A percentile compares a stretch with the other conserved stretches of the same genome.
These are phyloP conservation scores for Sebastes iracundus DNA, from an alignment of 2,797 vertebrate genomes.

Conservation along the genomic window DNA sequence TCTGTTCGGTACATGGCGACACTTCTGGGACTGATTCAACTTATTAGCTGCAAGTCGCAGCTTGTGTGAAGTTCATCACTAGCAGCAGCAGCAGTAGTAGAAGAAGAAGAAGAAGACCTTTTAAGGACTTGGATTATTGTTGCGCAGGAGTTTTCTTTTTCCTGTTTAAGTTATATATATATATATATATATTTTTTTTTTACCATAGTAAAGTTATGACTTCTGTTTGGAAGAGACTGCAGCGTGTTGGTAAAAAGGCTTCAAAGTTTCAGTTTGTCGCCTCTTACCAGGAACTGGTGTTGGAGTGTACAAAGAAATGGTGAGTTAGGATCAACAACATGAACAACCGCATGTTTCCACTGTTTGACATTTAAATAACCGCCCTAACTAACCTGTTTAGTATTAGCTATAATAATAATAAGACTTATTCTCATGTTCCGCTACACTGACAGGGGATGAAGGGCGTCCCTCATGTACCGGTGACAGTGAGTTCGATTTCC, in stretches of 20 bases:
- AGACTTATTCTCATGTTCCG: constrained; percentile 23
- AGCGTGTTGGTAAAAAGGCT: constrained; percentile 91
- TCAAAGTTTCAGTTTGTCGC: constrained; percentile 93
- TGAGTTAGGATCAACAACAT: constrained; percentile 70
- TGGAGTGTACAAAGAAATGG: constrained; percentile 94
- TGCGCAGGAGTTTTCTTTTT: background rate
- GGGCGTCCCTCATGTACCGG: background rate
- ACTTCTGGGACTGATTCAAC: constrained; percentile 20
- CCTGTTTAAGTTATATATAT: background rate
- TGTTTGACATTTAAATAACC: background rate
- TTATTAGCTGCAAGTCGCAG: constrained; percentile 50
- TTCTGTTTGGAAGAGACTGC: constrained; percentile 93
- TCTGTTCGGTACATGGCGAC: constrained; percentile 36
- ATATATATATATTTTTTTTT: too few relatives aligned
- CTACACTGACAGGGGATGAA: constrained; percentile 1
- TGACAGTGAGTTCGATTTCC: constrained; percentile 37
- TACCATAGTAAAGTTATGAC: constrained; percentile 79
- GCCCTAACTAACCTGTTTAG: fast-evolving
- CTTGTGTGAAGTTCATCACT: constrained; percentile 44
- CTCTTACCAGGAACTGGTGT: constrained; percentile 89
- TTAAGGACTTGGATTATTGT: constrained; percentile 41
- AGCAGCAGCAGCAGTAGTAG: background rate
- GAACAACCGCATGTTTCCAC: too few relatives aligned
- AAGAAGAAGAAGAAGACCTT: constrained; percentile 14
- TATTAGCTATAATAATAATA: background rate